A percentile compares a stretch with the other conserved stretches of the same genome.
These are phyloP conservation scores for Monochamus alternatus DNA, from an alignment of 2,888 invertebrate species.

Conservation along the genomic window DNA sequence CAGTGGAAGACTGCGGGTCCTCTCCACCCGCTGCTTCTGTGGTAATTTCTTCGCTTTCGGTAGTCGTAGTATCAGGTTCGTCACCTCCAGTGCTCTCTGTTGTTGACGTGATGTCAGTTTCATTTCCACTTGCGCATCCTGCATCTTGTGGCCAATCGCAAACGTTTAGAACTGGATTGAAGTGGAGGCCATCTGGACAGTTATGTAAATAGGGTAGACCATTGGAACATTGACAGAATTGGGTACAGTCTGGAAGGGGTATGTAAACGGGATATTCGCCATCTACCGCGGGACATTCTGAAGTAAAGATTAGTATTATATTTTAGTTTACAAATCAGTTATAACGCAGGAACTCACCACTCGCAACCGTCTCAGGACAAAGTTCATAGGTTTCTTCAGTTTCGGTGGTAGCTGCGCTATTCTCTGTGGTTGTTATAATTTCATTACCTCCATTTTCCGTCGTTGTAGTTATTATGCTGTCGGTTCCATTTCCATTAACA, in stretches of 20 bases:
- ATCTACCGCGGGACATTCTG: slow-evolving; percentile 49
- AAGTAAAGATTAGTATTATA: too few species aligned
- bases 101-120: background rate
- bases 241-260: slow-evolving; percentile 51
- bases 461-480: too few species aligned
- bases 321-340: too few species aligned
- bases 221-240: slow-evolving; percentile 55
- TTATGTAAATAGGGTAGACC: slow-evolving; percentile 47
- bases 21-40: too few species aligned
- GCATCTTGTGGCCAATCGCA: slow-evolving; percentile 52
- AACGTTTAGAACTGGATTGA: slow-evolving; percentile 53
- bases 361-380: background rate
- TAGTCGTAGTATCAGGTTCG: background rate
- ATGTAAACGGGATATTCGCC: slow-evolving; percentile 51
- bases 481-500: slow-evolving; percentile 11
- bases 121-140: slow-evolving; percentile 39
- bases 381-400: background rate
- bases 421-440: background rate
- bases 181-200: slow-evolving; percentile 47
- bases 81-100: slow-evolving; percentile 10
- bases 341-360: background rate
- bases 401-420: background rate
- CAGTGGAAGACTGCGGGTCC: too few species aligned
- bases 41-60: too few species aligned
- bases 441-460: too few species aligned